Base-by-base conservation (phyloP, 2,888 invertebrate genomes). In the Oxyteleia sp. region DNA sequence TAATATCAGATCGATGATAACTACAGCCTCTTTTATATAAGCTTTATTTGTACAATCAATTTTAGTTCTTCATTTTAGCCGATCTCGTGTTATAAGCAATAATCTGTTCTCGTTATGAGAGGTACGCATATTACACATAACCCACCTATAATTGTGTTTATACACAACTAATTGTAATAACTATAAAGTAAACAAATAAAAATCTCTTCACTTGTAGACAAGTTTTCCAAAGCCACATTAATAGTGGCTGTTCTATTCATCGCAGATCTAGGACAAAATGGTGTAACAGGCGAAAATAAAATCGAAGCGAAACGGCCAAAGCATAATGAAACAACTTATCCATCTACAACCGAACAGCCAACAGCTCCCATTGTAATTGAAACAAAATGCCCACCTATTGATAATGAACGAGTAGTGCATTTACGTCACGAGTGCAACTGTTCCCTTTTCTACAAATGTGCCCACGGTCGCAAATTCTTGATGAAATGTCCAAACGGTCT, bases 401-500 rank as follows among this genome's bases (percentile, higher is more conserved):
- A 47, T 20, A 11, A 57, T 7, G 82, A 66, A n/a, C 1, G 13
- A 1, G 15, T 43, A 5, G 79, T 64, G 20, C 76, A 81, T 8
- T 4, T 76, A 15, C 61, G 87, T 0, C 84, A 90, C 53, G 74
- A 78, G n/a, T 38, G 43, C 2, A 61, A 87, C 13, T 90, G 90
- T 43, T 72, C 76, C 0, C 18, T 57, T 0, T 90, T 86, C 57
- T 89, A 87, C 49, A 68, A 85, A 49, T 90, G 90, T 18, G 29
- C 55, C 0, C 16, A 78, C 1, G 88, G 87, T 0, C 0, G 16
- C 2, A 86, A 86, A 41, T 13, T 68, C 2, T 2, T 64, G 0
- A 45, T 15, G 8, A 43, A 72, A 15, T 90, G 90, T 47, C 85
- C 87, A 4, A 11, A 41, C 0, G 76, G 74, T n/a, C 59, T 88